Base-by-base conservation (phyloP, 2,888 invertebrate species). In the Neoaliturus tenellus region DNA sequence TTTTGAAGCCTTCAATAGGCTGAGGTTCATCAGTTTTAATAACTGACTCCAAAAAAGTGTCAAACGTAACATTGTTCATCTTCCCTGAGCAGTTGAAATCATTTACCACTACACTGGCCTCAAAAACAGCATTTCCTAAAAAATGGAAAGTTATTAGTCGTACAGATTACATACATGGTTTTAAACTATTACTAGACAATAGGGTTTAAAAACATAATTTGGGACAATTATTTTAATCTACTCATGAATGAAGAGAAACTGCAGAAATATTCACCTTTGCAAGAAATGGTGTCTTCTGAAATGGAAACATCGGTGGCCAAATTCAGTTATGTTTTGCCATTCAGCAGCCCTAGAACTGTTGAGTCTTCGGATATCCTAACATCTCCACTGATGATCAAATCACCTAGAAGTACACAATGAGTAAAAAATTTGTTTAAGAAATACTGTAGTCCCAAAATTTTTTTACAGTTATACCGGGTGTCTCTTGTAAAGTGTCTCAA, bases 231-330 rank as follows among this genome's bases (percentile, higher is more conserved):
- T 62, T 62, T 35, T 35, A 35, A 35, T n/a, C 12, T 20, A 62
- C n/a, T 55, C 14, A 48, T 14, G 17, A 48, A 48, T 48, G n/a
- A 55, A 55, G 55, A 55, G 4, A 55, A 23, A 62, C 17, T 20
- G 31, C n/a, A n/a, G n/a, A n/a, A n/a, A n/a, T n/a, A n/a, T n/a
- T n/a, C 5, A 71, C 71, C 71, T 71, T 20, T 41, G 31, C 71
- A 71, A 28, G 39, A 20, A 20, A 71, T 71, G 20, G 71, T 71
- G 39, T 71, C 23, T 23, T 23, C 71, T 3, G 71, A 35, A 4
- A 71, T 0, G n/a, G 39, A n/a, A 35, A 39, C 71, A 71, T 35
- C 71, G 35, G 12, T 35, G 28, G 10, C 75, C 75, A 48, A 75
- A 28, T n/a, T 75, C 75, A 8, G 41, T 44, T 25, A 75, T 41